Conservation (phyloP, 1,140 invertebrate genomes). For the Micrasema longulum region DNA sequence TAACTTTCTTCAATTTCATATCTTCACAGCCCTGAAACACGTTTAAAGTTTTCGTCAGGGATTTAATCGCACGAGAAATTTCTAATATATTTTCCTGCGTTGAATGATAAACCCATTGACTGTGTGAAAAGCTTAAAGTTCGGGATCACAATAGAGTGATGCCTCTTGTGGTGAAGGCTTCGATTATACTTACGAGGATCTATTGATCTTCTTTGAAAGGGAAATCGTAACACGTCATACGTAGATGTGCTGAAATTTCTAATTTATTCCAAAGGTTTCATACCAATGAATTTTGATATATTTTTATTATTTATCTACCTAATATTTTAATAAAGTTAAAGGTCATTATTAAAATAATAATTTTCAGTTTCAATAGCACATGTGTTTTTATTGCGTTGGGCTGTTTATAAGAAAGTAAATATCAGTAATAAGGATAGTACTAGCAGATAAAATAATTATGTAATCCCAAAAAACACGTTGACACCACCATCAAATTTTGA, state of each 20-base stretch:
- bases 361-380: too few relatives aligned
- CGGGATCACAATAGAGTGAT: constrained; percentile 15
- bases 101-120: constrained; percentile 32
- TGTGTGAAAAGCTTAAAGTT: constrained; percentile 30
- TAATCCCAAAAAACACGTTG: too few relatives aligned
- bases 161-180: constrained; percentile 7
- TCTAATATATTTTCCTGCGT: constrained; percentile 30
- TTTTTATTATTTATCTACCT: too few relatives aligned
- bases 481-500: too few relatives aligned
- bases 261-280: constrained; percentile 9
- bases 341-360: too few relatives aligned
- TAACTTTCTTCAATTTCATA: not conserved
- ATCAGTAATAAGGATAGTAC: too few relatives aligned
- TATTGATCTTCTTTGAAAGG: constrained; percentile 32
- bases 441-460: too few relatives aligned
- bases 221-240: constrained; percentile 33
- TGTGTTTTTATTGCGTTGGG: too few relatives aligned
- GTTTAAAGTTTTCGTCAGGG: constrained; percentile 28
- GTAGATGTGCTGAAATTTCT: constrained; percentile 12
- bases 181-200: constrained; percentile 26
- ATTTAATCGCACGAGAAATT: constrained; percentile 23
- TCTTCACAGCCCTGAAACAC: not conserved
- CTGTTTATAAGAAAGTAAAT: too few relatives aligned
- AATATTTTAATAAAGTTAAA: too few relatives aligned
- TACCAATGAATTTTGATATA: too few relatives aligned